These are phyloP conservation scores for Parochlus steinenii DNA, from an alignment of 2,888 invertebrate genomes.

Conservation along the genomic window DNA sequence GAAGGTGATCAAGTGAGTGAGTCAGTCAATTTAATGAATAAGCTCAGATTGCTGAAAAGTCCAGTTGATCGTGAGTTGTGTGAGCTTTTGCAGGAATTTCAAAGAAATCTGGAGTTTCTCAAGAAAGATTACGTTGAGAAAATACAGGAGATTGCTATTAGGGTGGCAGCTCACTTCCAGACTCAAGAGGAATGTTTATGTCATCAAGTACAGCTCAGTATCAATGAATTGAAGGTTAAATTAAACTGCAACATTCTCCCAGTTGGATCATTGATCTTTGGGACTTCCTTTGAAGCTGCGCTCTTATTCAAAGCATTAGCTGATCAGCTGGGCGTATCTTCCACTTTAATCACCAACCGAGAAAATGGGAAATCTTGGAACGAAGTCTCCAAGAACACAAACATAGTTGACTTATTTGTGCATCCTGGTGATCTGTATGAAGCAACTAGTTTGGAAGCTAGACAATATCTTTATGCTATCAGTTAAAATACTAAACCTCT, in stretches of 20 bases:
- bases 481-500: constrained; percentile 5
- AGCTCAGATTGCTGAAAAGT: not conserved
- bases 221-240: constrained; percentile 3
- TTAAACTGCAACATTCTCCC: constrained; percentile 4
- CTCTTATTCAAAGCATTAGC: constrained; percentile 6
- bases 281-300: constrained; percentile 5
- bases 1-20: not conserved
- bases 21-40: not conserved
- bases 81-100: not conserved
- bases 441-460: not conserved
- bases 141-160: not conserved
- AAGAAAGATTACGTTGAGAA: not conserved
- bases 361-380: constrained; percentile 8
- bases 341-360: not conserved
- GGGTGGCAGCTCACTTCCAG: not conserved
- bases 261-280: constrained; percentile 4
- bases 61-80: not conserved
- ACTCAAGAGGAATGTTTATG: not conserved
- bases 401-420: constrained; percentile 7
- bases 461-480: constrained; percentile 6
- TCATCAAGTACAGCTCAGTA: not conserved
- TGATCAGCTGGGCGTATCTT: constrained; percentile 6
- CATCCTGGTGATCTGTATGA: constrained; percentile 7
- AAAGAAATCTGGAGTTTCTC: not conserved
- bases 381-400: not conserved